Conservation (phyloP, 2,113 vertebrate species). For the Thinocorus orbignyianus region DNA sequence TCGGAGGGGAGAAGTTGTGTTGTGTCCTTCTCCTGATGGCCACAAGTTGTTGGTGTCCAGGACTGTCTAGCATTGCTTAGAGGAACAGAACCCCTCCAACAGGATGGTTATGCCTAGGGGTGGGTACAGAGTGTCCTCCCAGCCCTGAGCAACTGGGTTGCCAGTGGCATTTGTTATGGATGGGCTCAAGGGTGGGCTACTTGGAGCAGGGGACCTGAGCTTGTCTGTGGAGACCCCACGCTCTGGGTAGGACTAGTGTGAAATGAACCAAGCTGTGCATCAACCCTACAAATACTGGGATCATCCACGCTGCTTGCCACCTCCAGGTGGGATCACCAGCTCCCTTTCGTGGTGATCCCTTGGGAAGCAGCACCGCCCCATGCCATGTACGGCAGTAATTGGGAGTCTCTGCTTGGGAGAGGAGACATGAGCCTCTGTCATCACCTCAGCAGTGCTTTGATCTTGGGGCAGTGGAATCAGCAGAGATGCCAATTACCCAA, state of each 20-base stretch:
- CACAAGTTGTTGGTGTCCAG: background rate
- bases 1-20: fast-evolving
- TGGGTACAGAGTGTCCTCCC: background rate
- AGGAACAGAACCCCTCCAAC: background rate
- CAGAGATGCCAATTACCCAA: background rate
- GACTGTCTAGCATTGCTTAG: background rate
- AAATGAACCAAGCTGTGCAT: background rate
- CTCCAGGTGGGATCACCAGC: background rate
- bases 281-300: fast-evolving
- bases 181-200: background rate
- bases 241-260: background rate
- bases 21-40: background rate
- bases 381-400: fast-evolving
- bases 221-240: background rate
- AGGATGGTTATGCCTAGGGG: background rate
- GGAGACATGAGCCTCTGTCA: background rate
- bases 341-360: background rate
- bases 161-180: background rate
- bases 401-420: background rate
- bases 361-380: background rate
- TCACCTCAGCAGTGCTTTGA: background rate
- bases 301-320: fast-evolving
- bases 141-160: background rate
- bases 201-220: background rate
- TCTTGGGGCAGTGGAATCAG: background rate